These are phyloP conservation scores for Mesocricetus auratus DNA, from an alignment of 2,113 vertebrate genomes.

Conservation along the genomic window DNA sequence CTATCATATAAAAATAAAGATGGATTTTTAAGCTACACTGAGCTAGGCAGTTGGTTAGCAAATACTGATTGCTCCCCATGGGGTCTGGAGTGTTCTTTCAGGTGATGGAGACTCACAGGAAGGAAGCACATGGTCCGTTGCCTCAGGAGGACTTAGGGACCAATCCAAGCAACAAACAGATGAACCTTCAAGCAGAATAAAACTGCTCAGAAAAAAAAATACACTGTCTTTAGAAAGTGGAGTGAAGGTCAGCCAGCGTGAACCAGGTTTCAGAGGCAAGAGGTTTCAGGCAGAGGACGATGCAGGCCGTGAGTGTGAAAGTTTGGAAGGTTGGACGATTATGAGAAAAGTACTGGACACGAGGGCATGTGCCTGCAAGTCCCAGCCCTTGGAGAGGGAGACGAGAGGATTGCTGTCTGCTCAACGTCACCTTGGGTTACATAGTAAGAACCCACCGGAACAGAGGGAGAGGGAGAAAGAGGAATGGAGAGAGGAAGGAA, in stretches of 20 bases:
- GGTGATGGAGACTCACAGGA: constrained; percentile 38
- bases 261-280: not conserved
- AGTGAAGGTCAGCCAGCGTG: not conserved
- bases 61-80: constrained; percentile 59
- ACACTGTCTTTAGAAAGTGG: constrained; percentile 10
- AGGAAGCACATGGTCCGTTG: constrained; percentile 42
- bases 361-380: too few species aligned
- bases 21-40: constrained; percentile 80
- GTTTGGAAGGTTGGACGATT: not conserved
- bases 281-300: accelerated
- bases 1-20: constrained; percentile 82
- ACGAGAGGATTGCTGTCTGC: not conserved
- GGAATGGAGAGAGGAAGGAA: too few species aligned
- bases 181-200: not conserved
- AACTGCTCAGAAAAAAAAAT: constrained; percentile 23
- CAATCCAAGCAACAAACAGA: constrained; percentile 46
- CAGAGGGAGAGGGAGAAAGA: not conserved
- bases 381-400: not conserved
- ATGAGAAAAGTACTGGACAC: accelerated
- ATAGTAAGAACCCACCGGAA: not conserved
- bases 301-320: not conserved
- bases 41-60: constrained; percentile 72
- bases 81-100: constrained; percentile 46
- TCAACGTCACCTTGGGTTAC: not conserved
- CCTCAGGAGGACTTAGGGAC: constrained; percentile 34